A percentile compares a stretch with the other conserved stretches of the same genome.
Evolutionary conservation across 1,140 invertebrate genomes (phyloP).

Genomic region (Neodiprion pinetum): DNA sequence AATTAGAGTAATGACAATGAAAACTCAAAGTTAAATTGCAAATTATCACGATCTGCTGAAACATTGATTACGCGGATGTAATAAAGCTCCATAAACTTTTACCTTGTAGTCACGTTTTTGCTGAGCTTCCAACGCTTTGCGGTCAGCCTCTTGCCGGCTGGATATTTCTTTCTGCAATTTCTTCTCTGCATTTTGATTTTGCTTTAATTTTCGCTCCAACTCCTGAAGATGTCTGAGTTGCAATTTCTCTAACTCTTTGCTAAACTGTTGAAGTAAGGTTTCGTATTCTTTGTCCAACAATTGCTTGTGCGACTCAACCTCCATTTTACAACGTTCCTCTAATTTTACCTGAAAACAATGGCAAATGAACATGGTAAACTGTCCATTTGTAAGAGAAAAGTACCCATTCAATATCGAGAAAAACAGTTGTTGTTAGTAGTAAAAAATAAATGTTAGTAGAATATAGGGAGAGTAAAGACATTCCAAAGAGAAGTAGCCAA

Average conservation of each 20-base stretch:
- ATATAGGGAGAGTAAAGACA: not conserved
- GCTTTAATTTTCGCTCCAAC: constrained; percentile 86
- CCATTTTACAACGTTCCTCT: constrained; percentile 94
- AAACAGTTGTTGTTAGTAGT: not conserved
- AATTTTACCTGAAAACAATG: constrained; percentile 67
- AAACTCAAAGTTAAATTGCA: no score
- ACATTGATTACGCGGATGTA: no score
- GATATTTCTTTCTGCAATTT: constrained; percentile 94
- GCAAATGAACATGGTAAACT: constrained; percentile 8
- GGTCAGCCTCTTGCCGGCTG: constrained; percentile 86
- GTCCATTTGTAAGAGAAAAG: constrained; percentile 1
- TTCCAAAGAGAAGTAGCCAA: constrained; percentile 9
- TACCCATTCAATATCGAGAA: not conserved
- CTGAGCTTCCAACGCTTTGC: constrained; percentile 86
- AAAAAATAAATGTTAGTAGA: no score
- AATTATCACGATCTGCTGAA: no score
- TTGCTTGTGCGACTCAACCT: constrained; percentile 96
- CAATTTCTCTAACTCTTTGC: constrained; percentile 90
- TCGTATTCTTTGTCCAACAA: constrained; percentile 98
- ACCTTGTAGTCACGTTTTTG: constrained; percentile 97
- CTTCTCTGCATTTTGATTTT: constrained; percentile 88
- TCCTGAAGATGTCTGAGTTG: constrained; percentile 90
- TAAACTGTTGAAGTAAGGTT: constrained; percentile 86
- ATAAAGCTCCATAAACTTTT: no score
- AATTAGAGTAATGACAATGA: no score